Conservation (phyloP, 2,113 vertebrate species). For the Anas platyrhynchos region DNA sequence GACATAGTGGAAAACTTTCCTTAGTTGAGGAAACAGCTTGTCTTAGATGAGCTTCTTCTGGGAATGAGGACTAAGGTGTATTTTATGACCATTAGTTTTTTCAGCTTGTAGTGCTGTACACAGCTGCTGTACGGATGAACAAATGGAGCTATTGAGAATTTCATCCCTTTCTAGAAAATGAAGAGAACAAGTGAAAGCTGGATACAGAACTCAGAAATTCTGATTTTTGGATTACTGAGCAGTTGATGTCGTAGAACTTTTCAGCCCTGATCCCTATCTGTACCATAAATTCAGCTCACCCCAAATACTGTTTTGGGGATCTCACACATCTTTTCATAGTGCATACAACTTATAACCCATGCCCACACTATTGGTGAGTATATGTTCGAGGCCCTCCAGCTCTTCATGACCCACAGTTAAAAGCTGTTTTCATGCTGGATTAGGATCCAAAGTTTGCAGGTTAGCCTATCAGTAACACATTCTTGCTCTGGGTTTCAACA, state of each 20-base stretch:
- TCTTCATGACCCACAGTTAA: not conserved
- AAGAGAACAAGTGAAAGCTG: not conserved
- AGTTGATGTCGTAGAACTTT: not conserved
- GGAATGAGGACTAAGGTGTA: not conserved
- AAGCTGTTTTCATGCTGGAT: not conserved
- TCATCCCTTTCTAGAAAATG: not conserved
- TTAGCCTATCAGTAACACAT: not conserved
- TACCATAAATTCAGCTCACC: not conserved
- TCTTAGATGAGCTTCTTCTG: not conserved
- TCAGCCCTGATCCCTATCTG: not conserved
- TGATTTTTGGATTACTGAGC: not conserved
- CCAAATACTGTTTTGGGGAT: not conserved
- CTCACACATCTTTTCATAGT: not conserved
- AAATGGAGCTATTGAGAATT: not conserved
- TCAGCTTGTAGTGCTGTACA: not conserved
- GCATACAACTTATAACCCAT: not conserved
- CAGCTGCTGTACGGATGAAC: not conserved
- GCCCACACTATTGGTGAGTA: rapidly evolving
- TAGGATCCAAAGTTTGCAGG: not conserved
- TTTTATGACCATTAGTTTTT: not conserved
- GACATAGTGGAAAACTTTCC: not conserved
- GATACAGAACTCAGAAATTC: not conserved
- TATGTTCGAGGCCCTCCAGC: not conserved
- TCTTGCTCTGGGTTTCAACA: not conserved
- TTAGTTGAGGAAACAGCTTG: not conserved